Conservation (phyloP, 2,888 invertebrate species). For the Prosapia bicincta region DNA sequence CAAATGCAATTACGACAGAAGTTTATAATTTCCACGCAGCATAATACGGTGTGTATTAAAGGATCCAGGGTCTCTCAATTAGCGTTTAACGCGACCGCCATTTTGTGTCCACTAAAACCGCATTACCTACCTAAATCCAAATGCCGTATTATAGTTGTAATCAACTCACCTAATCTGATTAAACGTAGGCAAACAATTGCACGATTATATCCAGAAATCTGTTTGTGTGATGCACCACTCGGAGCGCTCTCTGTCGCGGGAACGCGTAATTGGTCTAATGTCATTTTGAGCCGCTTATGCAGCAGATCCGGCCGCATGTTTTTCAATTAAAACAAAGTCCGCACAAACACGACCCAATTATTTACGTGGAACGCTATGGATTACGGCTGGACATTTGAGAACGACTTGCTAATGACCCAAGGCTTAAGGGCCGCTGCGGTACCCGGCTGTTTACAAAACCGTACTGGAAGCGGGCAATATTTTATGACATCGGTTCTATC, state of each 20-base stretch:
- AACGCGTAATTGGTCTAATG: neutral
- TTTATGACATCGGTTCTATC: neutral
- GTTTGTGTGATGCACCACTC: neutral
- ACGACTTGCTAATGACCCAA: neutral
- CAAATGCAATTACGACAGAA: neutral
- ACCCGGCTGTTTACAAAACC: neutral
- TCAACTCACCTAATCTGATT: neutral
- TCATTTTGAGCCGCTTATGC: neutral
- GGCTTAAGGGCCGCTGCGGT: neutral
- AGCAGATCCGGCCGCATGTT: neutral
- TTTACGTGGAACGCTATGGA: neutral
- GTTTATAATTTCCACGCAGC: neutral
- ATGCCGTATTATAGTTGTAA: neutral
- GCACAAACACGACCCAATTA: neutral
- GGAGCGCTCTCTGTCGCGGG: no score
- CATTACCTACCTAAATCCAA: neutral
- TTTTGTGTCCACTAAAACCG: neutral
- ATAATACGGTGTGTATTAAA: neutral
- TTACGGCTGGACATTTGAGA: neutral
- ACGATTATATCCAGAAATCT: neutral
- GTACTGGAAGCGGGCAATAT: neutral
- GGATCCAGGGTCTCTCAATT: neutral
- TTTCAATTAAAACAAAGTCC: constrained; percentile 2
- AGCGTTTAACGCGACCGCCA: neutral
- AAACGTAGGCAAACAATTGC: neutral